A percentile compares a stretch with the other conserved stretches of the same genome.
Evolutionary conservation across 2,888 invertebrate genomes (phyloP).

Genomic region (Andrena marginata): DNA sequence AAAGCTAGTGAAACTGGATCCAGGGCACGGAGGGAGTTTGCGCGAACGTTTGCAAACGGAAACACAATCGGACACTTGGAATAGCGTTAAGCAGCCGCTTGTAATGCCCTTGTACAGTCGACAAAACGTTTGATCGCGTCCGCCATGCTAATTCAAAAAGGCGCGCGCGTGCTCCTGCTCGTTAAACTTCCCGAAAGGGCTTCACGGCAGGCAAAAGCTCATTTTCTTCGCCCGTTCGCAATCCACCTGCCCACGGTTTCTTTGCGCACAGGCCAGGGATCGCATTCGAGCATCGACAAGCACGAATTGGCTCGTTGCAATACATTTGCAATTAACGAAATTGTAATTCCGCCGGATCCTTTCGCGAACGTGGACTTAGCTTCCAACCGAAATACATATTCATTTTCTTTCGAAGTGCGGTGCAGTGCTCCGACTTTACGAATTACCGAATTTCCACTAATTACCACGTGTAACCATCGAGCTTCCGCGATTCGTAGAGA

Average conservation of each 20-base stretch:
- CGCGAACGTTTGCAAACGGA: constrained; percentile 41
- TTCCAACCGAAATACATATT: too few relatives aligned
- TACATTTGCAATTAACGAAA: too few relatives aligned
- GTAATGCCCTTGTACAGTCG: constrained; percentile 38
- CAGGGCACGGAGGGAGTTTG: constrained; percentile 5
- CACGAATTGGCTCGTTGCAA: too few relatives aligned
- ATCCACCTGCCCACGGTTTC: neutral
- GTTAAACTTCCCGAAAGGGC: neutral
- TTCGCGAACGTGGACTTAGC: too few relatives aligned
- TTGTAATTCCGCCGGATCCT: too few relatives aligned
- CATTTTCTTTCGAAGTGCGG: too few relatives aligned
- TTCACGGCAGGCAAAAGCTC: constrained; percentile 6
- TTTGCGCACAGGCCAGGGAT: neutral
- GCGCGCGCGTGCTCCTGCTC: constrained; percentile 3
- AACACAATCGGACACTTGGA: constrained; percentile 39
- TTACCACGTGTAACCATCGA: too few relatives aligned
- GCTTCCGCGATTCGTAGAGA: too few relatives aligned
- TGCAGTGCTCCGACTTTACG: too few relatives aligned
- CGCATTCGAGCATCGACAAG: neutral
- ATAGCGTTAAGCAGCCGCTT: constrained; percentile 46
- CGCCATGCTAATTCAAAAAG: constrained; percentile 39
- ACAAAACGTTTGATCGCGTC: constrained; percentile 48
- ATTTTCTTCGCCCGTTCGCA: neutral
- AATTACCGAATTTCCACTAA: too few relatives aligned
- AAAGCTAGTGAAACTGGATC: constrained; percentile 4